Conservation (phyloP, 2,888 invertebrate species). For the Cenopis cana region DNA sequence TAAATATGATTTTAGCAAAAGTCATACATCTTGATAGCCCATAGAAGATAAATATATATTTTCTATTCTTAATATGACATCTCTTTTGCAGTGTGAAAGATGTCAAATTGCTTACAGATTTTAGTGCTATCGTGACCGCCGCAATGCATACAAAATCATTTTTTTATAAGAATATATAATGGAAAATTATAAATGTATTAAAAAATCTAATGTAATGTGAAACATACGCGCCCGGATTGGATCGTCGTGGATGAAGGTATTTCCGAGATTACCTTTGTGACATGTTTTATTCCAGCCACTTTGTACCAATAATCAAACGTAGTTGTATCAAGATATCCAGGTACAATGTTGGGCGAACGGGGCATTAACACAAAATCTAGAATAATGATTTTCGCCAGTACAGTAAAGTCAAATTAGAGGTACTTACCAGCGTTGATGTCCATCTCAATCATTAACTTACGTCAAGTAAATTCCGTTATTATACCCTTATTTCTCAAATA, state of each 20-base stretch:
- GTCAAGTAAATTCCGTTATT: constrained; percentile 61
- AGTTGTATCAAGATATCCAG: constrained; percentile 12
- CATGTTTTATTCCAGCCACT: neutral
- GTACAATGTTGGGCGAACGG: constrained; percentile 14
- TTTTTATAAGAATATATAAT: constrained; percentile 5
- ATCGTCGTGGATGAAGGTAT: constrained; percentile 14
- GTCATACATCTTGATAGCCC: neutral
- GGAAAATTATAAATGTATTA: constrained; percentile 5
- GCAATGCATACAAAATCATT: constrained; percentile 6
- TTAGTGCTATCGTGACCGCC: neutral
- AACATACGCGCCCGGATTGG: neutral
- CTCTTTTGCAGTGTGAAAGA: constrained; percentile 1
- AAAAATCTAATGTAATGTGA: neutral
- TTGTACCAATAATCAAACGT: neutral
- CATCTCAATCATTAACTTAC: constrained; percentile 72
- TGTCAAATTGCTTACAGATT: constrained; percentile 5
- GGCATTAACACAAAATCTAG: constrained; percentile 25
- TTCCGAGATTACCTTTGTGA: neutral
- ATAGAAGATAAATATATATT: neutral
- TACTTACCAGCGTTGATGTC: constrained; percentile 82
- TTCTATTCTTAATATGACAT: neutral
- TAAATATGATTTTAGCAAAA: neutral
- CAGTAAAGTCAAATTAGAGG: constrained; percentile 45
- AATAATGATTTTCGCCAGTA: constrained; percentile 22
- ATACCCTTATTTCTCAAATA: constrained; percentile 63